Base-by-base conservation (phyloP, 2,797 vertebrate genomes). In the Amniataba percoides region DNA sequence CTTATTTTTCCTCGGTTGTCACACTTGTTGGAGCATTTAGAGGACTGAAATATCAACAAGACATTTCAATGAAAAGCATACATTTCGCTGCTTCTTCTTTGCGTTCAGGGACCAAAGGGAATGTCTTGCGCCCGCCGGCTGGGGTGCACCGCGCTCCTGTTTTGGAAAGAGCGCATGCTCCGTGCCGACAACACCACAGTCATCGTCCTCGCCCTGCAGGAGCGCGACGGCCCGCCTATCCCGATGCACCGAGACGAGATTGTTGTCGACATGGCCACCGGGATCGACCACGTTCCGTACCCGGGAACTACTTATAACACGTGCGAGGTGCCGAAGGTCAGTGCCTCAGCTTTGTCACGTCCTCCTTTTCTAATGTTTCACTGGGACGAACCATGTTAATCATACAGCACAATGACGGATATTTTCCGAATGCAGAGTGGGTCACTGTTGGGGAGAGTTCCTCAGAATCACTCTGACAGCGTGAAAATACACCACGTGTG, bases 141-240 rank as follows among this genome's bases (percentile, higher is more conserved):
- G 81, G 98, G 98, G 75, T 97, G 94, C 89, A 95, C 97, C 6
- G 97, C 98, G 0, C 94, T 99, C 1, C 95, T 97, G 62, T 97
- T 98, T 71, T 99, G 98, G 98, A 93, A 97, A 77, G 97, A 99
- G 27, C 97, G 98, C 27, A 97, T 98, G 97, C 97, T 99, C 45
- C 97, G 98, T 3, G 98, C 98, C 0, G 98, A 99, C 92, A 99
- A 99, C 91, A 99, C 98, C 0, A 99, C 97, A 2, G 97, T 97
- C 73, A 97, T 99, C 3, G 98, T 99, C 5, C 95, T 99, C 92
- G 96, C 97, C 80, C 94, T 99, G 71, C 96, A 96, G 5, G 95
- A 97, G 0, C 88, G 88, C 2, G 94, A 90, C 0, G 95, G 95
- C 0, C 90, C 87, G 6, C 92, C 92, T 3, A 80, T 92, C 52